phyloP scores from a whole-genome alignment of 2,888 invertebrate genomes.

The Epistrophe eligans region DNA sequence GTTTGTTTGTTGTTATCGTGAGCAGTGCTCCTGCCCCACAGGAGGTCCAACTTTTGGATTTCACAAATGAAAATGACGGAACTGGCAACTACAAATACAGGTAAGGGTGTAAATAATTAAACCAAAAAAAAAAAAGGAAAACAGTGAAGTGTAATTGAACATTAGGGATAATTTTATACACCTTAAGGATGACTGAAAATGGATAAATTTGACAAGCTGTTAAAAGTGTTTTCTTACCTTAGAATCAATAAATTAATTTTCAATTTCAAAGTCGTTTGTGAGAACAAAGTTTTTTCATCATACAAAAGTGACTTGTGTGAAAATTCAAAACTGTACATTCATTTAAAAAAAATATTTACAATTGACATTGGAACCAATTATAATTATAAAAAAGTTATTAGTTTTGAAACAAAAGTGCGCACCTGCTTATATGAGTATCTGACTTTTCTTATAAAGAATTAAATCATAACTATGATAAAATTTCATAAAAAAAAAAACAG shows the following conservation, averaged over 20 bases:
- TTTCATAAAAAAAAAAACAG: background rate
- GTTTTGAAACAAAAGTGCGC: background rate
- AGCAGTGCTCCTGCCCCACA: conserved; percentile 77
- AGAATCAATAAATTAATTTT: no score
- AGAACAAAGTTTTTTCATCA: no score
- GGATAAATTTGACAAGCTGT: background rate
- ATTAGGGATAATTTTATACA: background rate
- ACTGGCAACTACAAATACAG: conserved; percentile 78
- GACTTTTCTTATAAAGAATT: background rate
- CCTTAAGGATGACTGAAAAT: background rate
- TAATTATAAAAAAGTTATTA: background rate
- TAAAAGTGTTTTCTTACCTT: background rate
- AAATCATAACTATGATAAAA: background rate
- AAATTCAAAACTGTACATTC: no score
- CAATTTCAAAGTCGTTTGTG: no score
- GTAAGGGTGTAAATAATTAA: conserved; percentile 72
- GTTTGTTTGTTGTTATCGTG: conserved; percentile 76
- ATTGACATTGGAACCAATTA: no score
- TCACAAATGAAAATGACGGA: conserved; percentile 78
- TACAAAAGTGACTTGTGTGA: no score
- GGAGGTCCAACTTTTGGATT: conserved; percentile 77
- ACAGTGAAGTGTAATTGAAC: conserved; percentile 16
- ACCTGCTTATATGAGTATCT: background rate
- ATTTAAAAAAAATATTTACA: no score
- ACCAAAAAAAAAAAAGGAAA: background rate